phyloP scores from a whole-genome alignment of 1,140 invertebrate genomes.

The Phymorhynchus buccinoides region DNA sequence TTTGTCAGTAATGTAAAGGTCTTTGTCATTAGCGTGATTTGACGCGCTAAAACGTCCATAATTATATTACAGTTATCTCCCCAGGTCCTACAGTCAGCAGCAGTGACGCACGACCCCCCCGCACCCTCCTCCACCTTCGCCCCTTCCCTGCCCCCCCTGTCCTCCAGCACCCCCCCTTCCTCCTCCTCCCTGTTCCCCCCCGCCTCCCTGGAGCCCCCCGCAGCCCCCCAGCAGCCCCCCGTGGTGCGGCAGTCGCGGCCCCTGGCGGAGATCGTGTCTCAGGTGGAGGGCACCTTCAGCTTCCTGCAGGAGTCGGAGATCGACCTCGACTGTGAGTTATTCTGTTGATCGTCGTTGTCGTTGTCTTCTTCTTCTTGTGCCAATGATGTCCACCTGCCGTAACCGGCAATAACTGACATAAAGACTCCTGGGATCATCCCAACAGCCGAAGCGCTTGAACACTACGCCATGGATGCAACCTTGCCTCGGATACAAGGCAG shows the following conservation, averaged over 20 bases:
- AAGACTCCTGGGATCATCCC: too few species aligned
- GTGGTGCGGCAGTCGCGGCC: slow-evolving; percentile 56
- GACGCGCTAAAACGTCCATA: too few species aligned
- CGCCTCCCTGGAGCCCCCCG: slow-evolving; percentile 31
- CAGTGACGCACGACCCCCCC: background rate
- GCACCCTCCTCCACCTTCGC: background rate
- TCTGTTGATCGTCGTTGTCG: too few species aligned
- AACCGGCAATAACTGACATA: too few species aligned
- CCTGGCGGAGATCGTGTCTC: slow-evolving; percentile 70
- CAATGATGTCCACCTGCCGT: too few species aligned
- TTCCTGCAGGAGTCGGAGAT: slow-evolving; percentile 74
- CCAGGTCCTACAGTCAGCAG: background rate
- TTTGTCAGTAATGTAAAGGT: too few species aligned
- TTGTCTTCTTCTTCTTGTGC: too few species aligned
- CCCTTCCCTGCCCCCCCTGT: background rate
- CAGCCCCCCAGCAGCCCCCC: slow-evolving; percentile 43
- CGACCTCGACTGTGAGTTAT: slow-evolving; percentile 67
- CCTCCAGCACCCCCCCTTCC: background rate
- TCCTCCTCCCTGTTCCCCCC: background rate
- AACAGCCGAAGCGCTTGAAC: too few species aligned
- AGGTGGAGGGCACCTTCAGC: slow-evolving; percentile 72
- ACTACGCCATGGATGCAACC: too few species aligned
- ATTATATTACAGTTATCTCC: too few species aligned
- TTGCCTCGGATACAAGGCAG: too few species aligned
- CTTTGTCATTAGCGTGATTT: too few species aligned